Percentiles rank a stretch among this genome's conserved stretches.
Conservation (phyloP, 2,888 invertebrate species). For the Drosophila paranaensis region DNA sequence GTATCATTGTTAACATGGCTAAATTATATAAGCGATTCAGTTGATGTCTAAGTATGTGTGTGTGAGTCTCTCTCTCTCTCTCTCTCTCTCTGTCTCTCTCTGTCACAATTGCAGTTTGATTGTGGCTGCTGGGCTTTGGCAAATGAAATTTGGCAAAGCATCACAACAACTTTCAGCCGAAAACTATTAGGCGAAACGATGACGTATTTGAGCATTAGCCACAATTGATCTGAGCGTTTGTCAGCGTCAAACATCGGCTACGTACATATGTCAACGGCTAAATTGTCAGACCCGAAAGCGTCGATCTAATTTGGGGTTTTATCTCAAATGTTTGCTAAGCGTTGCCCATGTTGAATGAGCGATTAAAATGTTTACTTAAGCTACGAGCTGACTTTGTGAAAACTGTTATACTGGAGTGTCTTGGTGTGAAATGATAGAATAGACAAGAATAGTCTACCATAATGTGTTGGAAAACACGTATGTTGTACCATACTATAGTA, state of each 20-base stretch:
- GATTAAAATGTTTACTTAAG: neutral
- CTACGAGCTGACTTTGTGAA: neutral
- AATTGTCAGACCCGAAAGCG: neutral
- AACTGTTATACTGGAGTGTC: neutral
- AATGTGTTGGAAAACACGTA: no score
- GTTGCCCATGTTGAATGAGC: neutral
- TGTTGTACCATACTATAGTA: neutral
- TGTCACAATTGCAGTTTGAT: constrained; percentile 47
- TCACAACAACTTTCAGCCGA: constrained; percentile 12
- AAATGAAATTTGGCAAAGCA: constrained; percentile 42
- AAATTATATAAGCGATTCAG: constrained; percentile 61
- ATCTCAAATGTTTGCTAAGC: neutral
- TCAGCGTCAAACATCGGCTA: neutral
- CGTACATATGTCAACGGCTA: neutral
- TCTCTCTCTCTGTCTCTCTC: neutral
- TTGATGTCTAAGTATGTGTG: neutral
- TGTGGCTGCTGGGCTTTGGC: constrained; percentile 23
- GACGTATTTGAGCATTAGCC: neutral
- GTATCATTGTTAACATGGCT: constrained; percentile 65
- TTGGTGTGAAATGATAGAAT: no score
- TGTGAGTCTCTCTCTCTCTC: neutral
- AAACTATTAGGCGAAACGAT: constrained; percentile 13
- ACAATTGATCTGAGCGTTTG: neutral
- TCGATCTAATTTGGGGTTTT: neutral
- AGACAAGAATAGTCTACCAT: no score